Conservation (phyloP, 2,797 vertebrate genomes). For the Heliangelus exortis region DNA sequence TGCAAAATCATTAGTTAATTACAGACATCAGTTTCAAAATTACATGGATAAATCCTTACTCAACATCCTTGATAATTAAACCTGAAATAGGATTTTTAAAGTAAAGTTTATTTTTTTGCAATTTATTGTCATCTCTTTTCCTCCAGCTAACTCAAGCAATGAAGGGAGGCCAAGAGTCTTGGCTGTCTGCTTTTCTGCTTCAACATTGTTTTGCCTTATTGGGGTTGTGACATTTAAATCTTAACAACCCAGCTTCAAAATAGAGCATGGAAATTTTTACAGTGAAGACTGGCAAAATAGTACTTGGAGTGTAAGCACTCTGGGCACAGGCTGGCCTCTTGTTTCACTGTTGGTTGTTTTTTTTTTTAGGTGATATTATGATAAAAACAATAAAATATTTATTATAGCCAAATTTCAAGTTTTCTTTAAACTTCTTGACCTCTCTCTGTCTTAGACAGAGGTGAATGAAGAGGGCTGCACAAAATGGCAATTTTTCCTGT, state of each 20-base stretch:
- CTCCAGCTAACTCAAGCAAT: not conserved
- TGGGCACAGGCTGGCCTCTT: not conserved
- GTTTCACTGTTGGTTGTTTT: not conserved
- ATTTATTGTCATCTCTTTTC: not conserved
- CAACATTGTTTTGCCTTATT: not conserved
- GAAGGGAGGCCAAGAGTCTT: not conserved
- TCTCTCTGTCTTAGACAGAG: not conserved
- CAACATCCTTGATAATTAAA: not conserved
- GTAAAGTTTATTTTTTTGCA: not conserved
- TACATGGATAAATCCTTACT: not conserved
- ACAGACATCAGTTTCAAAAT: constrained; percentile 19
- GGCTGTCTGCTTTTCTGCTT: not conserved
- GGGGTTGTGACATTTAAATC: not conserved
- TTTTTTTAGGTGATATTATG: not conserved
- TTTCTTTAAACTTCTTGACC: not conserved
- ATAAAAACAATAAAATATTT: not conserved
- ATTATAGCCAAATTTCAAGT: not conserved
- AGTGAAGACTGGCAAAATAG: not conserved
- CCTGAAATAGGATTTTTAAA: constrained; percentile 8
- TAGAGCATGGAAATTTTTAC: not conserved
- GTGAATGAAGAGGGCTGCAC: not conserved
- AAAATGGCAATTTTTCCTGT: not conserved
- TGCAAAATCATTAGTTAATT: constrained; percentile 38
- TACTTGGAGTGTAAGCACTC: not conserved
- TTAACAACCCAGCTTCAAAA: not conserved